Base-by-base conservation (phyloP, 2,113 vertebrate species). In the Dasypus novemcinctus region DNA sequence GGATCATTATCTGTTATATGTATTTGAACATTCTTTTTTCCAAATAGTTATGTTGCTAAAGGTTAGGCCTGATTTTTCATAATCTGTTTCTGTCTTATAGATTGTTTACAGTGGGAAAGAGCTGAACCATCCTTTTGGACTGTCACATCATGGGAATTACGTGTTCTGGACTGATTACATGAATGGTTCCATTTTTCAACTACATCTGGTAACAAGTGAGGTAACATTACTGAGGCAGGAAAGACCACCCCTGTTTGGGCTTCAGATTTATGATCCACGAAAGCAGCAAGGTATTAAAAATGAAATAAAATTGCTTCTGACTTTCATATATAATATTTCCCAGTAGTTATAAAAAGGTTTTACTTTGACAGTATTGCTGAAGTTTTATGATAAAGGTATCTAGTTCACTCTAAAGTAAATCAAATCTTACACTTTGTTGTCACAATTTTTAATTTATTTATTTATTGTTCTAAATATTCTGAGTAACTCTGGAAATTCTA, bases 91-190 rank as follows among this genome's bases (percentile, higher is more conserved):
- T 95, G 96, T 90, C 96, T 96, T 97, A 57, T 98, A 99, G 99
- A 98, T 99, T 97, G 99, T 99, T 87, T 99, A 99, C 98, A 99
- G 96, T 93, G 99, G 99, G 80, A 99, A 99, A 98, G 99, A 99
- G 97, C 91, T 99, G 91, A 99, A 99, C 97, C 99, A 99, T 96
- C 99, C 99, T 7, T 99, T 99, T 88, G 99, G 99, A 94, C 98
- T 99, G 41, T 99, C 99, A 23, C 99, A 99, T 97, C 98, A 99
- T 49, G 99, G 98, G 38, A 99, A 99, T 97, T 99, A 98, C 71
- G 99, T 99, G 91, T 99, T 99, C 98, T 99, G 99, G 99, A 99
- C 99, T 5, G 99, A 99, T 97, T 99, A 99, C 97, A 99, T 99
- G 99, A 99, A 99, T 69, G 99, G 99, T 15, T 99, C 99, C 0